A percentile compares a stretch with the other conserved stretches of the same genome.
These are phyloP conservation scores for Avahi laniger DNA, from an alignment of 2,797 vertebrate species.

Conservation along the genomic window DNA sequence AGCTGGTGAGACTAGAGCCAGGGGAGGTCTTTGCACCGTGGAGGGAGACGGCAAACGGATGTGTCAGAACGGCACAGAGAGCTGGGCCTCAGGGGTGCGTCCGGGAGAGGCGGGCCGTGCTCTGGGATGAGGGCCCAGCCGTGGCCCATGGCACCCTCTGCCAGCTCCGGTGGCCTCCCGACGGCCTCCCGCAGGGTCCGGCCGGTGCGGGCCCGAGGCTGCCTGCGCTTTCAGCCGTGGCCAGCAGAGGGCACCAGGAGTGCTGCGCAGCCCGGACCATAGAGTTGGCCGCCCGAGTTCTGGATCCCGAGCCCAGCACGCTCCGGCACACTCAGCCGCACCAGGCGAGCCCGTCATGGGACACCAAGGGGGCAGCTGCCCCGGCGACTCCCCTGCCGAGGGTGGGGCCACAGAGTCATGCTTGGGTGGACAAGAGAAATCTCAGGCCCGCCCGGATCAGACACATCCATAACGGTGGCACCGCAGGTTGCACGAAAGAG, in stretches of 20 bases:
- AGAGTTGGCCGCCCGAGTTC: background rate
- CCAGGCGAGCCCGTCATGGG: background rate
- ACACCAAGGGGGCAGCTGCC: background rate
- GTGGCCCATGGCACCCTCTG: background rate
- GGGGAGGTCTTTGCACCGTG: background rate
- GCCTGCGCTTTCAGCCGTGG: slow-evolving; percentile 66
- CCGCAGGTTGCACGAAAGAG: background rate
- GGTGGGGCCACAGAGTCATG: background rate
- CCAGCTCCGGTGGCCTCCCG: background rate
- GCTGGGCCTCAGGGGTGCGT: background rate
- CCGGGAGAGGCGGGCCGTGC: fast-evolving
- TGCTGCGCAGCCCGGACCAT: slow-evolving; percentile 41
- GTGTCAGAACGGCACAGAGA: background rate
- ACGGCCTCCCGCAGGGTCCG: background rate
- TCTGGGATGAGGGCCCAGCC: background rate
- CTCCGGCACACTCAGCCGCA: background rate
- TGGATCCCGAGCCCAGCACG: background rate
- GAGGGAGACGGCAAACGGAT: background rate
- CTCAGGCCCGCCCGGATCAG: background rate
- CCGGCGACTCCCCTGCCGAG: background rate
- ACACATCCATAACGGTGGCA: background rate
- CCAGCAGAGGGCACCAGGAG: slow-evolving; percentile 81
- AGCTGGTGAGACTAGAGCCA: background rate
- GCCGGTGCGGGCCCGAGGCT: background rate
- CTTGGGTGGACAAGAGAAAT: background rate